phyloP scores from a whole-genome alignment of 2,113 vertebrate species.

The Triplophysa rosa region DNA sequence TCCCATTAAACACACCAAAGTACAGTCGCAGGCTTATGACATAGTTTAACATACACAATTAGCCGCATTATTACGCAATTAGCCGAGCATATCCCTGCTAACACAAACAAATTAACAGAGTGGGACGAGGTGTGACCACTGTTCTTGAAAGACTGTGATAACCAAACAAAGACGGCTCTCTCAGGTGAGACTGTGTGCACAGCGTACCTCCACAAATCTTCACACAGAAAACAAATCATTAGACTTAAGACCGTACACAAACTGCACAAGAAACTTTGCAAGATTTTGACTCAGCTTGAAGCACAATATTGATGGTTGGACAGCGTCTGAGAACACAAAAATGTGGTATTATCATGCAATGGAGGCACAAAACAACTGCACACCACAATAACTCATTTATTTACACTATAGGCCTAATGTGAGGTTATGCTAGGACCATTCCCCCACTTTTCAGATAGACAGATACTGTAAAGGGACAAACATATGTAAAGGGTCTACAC shows the following conservation, averaged over 20 bases:
- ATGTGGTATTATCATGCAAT: background rate
- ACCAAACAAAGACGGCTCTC: conserved; percentile 8
- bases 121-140: background rate
- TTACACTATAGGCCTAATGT: background rate
- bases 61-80: conserved; percentile 57
- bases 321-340: background rate
- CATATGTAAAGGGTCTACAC: conserved; percentile 25
- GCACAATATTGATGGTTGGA: conserved; percentile 9
- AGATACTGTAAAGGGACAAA: conserved; percentile 36
- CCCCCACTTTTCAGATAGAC: conserved; percentile 48
- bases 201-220: background rate
- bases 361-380: background rate
- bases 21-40: conserved; percentile 54
- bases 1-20: conserved; percentile 73
- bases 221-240: background rate
- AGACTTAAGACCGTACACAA: background rate
- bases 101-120: conserved; percentile 6
- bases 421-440: conserved; percentile 46
- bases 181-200: background rate
- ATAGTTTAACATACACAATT: conserved; percentile 55
- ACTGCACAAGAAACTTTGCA: background rate
- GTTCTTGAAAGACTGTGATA: conserved; percentile 14
- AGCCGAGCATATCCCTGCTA: conserved; percentile 47
- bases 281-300: background rate
- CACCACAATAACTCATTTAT: no score